phyloP scores from a whole-genome alignment of 2,888 invertebrate species.

The Ecliptopera silaceata region DNA sequence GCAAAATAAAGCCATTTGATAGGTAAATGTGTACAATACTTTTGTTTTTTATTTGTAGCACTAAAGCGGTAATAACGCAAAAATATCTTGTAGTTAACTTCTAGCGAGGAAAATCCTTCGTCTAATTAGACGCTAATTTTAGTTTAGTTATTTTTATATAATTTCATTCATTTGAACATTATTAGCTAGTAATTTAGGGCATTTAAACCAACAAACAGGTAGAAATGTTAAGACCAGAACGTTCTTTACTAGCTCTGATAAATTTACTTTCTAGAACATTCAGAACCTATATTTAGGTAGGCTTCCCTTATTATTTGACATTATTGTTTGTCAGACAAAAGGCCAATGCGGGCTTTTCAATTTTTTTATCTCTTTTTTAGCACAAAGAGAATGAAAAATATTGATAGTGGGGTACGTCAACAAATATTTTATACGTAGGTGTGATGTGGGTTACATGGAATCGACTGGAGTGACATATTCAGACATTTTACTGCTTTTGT shows the following conservation, averaged over 20 bases:
- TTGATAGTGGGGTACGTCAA: slow-evolving; percentile 41
- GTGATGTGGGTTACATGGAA: slow-evolving; percentile 13
- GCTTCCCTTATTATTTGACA: neutral
- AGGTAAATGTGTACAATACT: too few relatives aligned
- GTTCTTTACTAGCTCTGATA: neutral
- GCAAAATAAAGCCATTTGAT: too few relatives aligned
- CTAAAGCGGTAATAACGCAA: too few relatives aligned
- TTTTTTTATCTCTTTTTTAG: slow-evolving; percentile 43
- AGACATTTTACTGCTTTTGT: neutral
- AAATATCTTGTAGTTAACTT: neutral
- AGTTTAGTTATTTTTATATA: too few relatives aligned
- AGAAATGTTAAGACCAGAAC: neutral
- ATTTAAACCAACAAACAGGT: too few relatives aligned
- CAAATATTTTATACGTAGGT: slow-evolving; percentile 31
- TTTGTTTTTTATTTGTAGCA: too few relatives aligned
- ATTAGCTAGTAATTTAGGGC: too few relatives aligned
- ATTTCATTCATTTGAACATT: too few relatives aligned
- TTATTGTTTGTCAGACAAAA: slow-evolving; percentile 48
- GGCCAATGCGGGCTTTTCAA: slow-evolving; percentile 49
- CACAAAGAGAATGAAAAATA: slow-evolving; percentile 48
- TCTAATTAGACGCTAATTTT: slow-evolving; percentile 13
- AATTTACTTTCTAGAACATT: neutral
- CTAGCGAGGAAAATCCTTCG: neutral
- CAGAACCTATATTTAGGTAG: neutral
- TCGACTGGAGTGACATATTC: neutral